These are phyloP conservation scores for Ametastegia equiseti DNA, from an alignment of 2,888 invertebrate species.

Conservation along the genomic window DNA sequence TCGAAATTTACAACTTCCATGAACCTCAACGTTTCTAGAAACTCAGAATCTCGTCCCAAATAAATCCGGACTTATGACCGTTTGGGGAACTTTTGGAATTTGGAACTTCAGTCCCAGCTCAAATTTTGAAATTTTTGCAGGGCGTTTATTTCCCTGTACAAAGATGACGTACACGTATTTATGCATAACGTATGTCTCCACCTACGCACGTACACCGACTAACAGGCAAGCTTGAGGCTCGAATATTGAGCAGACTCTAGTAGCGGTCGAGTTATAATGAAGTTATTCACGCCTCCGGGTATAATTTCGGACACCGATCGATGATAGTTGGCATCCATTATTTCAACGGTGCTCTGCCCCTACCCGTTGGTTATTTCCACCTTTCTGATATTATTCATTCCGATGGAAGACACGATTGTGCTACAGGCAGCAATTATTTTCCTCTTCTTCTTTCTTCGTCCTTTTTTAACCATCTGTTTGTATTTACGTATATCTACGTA, in stretches of 20 bases:
- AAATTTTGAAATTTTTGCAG: no score
- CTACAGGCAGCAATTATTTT: background rate
- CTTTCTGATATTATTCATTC: conserved; percentile 17
- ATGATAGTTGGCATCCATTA: conserved; percentile 27
- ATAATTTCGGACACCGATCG: conserved; percentile 35
- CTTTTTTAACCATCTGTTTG: background rate
- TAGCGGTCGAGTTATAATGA: conserved; percentile 25
- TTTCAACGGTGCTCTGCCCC: background rate
- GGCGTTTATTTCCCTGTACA: background rate
- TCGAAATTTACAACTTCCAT: no score
- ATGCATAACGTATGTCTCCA: no score
- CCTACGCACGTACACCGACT: background rate
- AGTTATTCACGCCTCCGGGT: conserved; percentile 40
- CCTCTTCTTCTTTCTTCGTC: no score
- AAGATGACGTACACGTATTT: background rate
- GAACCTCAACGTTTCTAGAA: no score
- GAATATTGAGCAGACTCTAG: background rate
- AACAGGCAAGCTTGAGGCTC: background rate
- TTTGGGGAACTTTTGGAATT: no score
- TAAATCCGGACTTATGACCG: no score
- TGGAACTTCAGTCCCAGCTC: no score
- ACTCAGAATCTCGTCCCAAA: no score
- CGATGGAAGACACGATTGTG: background rate
- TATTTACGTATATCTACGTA: no score
- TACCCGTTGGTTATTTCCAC: background rate